Percentiles rank a stretch among this genome's conserved stretches.
Evolutionary conservation across 2,113 vertebrate species (phyloP).

Genomic region (Stigmatopora argus): DNA sequence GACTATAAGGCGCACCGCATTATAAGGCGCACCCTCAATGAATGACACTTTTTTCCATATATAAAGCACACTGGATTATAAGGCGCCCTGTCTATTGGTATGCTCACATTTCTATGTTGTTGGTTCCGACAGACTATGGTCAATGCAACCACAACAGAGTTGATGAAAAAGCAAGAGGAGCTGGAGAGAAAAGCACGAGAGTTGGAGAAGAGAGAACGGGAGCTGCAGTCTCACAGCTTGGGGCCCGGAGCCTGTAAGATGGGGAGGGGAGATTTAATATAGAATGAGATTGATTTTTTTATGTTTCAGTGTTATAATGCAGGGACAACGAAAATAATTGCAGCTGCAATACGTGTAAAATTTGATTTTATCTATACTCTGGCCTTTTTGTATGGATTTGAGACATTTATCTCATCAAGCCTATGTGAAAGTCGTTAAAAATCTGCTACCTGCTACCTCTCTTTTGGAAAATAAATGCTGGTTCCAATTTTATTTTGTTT

Average conservation of each 20-base stretch:
- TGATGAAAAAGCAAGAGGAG: constrained; percentile 88
- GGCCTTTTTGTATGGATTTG: not conserved
- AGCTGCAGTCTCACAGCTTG: constrained; percentile 79
- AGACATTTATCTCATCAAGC: not conserved
- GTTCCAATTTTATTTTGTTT: not conserved
- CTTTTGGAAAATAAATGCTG: not conserved
- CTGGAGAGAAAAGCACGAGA: constrained; percentile 88
- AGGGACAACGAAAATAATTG: not conserved
- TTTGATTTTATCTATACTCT: not conserved
- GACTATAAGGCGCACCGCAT: too few species aligned
- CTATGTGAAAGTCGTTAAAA: not conserved
- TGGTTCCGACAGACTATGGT: constrained; percentile 54
- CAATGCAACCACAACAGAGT: constrained; percentile 78
- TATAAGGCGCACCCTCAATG: too few species aligned
- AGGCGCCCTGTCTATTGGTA: not conserved
- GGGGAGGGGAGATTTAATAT: not conserved
- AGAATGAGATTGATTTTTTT: not conserved
- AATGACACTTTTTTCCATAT: too few species aligned
- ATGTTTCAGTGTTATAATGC: not conserved
- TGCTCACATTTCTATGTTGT: not conserved
- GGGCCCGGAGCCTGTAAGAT: constrained; percentile 72
- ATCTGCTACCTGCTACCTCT: not conserved
- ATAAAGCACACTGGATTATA: too few species aligned
- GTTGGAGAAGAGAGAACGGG: constrained; percentile 84
- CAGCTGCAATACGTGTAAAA: not conserved